Evolutionary conservation across 2,113 vertebrate genomes (phyloP).

Genomic region (Myiozetetes cayanensis): DNA sequence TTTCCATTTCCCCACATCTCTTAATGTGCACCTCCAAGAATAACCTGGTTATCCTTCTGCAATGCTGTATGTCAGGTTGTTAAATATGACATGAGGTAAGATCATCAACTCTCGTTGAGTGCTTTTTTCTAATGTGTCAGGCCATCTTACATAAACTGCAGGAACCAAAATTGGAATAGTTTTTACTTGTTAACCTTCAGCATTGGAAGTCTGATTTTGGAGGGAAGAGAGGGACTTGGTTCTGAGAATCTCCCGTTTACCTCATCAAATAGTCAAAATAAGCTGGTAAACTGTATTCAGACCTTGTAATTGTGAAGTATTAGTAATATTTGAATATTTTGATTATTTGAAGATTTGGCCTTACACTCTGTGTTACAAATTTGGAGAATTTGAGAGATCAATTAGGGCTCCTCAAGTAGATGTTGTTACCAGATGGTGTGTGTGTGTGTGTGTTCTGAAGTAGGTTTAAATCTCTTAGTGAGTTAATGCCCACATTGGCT

Average conservation of each 20-base stretch:
- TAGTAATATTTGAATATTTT: neutral
- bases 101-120: neutral
- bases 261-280: neutral
- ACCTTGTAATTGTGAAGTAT: neutral
- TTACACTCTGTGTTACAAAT: neutral
- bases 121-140: neutral
- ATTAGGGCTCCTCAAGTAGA: neutral
- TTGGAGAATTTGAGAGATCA: neutral
- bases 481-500: neutral
- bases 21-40: neutral
- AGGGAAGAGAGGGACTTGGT: neutral
- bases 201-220: neutral
- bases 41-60: neutral
- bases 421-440: neutral
- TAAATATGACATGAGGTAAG: neutral
- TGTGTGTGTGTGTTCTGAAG: neutral
- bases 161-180: neutral
- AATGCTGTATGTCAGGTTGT: neutral
- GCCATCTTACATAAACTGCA: neutral
- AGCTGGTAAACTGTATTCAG: neutral
- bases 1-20: neutral
- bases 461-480: neutral
- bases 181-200: neutral
- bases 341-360: neutral
- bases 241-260: neutral